Evolutionary conservation across 2,113 vertebrate genomes (phyloP), one percentile per base, ranked within the genome.

Genomic region (Perca flavescens): DNA sequence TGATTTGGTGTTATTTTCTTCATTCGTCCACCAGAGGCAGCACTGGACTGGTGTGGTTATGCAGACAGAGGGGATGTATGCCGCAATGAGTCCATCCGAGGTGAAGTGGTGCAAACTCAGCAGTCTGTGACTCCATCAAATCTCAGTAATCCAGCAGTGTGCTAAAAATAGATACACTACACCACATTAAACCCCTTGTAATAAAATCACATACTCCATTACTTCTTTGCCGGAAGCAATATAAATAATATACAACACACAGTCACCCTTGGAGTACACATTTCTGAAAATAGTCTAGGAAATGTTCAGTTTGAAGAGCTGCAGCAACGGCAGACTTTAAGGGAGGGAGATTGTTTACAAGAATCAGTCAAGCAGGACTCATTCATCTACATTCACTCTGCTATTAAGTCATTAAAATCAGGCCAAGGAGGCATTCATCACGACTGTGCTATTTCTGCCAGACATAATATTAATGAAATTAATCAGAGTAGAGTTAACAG

Each of bases 41-140:
- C 84, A 81, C 73, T 63, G 79, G 65, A 73, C 84, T n/a, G 21
- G 78, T 21, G 21, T 89, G 88, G 62, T 46, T 28, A 46, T 50
- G 80, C 77, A 80, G 80, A 75, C 61, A 25, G n/a, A 52, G 72
- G 53, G 80, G 17, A 66, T 43, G 86, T 50, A 63, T 90, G 86
- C 83, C 16, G 86, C 89, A 90, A 84, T 75, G 83, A 83, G 66
- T 71, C 89, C 82, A 78, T 88, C 57, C 68, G 81, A 87, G 77
- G 79, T 66, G 75, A 80, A 90, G 70, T 56, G 86, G 79, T 91
- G 93, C 92, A 89, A 84, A 77, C 89, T 93, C 93, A 91, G 94
- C 92, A 91, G 69, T 87, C 78, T 88, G 83, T 36, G 66, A 84
- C 84, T 91, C 85, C 88, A 86, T 92, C 88, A 91, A 84, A 89